Evolutionary conservation across 2,888 invertebrate genomes (phyloP).

Genomic region (Netelia melanura): DNA sequence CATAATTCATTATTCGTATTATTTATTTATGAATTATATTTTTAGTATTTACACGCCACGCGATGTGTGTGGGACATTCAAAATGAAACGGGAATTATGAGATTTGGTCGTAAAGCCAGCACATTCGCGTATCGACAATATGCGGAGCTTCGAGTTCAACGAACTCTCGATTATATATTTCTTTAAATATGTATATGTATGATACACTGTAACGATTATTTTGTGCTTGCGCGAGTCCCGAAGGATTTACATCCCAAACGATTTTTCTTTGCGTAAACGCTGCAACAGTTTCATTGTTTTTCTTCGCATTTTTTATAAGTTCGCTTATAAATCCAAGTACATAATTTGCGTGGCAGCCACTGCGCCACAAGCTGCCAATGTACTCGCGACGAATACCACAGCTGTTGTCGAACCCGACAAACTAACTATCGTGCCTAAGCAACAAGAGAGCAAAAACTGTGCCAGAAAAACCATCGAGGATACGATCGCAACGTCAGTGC

Average conservation of each 20-base stretch:
- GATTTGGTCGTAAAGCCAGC: constrained; percentile 31
- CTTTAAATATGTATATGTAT: constrained; percentile 6
- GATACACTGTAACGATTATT: constrained; percentile 54
- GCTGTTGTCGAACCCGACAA: constrained; percentile 94
- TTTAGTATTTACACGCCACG: constrained; percentile 26
- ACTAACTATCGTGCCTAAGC: constrained; percentile 94
- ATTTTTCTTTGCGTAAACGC: constrained; percentile 19
- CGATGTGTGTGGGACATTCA: neutral
- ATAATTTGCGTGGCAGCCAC: constrained; percentile 94
- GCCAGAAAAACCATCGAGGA: constrained; percentile 98
- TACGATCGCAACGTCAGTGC: constrained; percentile 97
- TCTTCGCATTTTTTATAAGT: constrained; percentile 5
- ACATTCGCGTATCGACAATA: constrained; percentile 17
- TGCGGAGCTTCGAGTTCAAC: neutral
- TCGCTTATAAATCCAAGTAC: constrained; percentile 92
- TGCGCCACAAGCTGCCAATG: constrained; percentile 94
- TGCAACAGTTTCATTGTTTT: constrained; percentile 12
- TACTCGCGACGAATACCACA: constrained; percentile 94
- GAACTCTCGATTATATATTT: constrained; percentile 33
- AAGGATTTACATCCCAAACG: neutral
- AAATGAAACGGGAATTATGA: constrained; percentile 14
- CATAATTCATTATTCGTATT: constrained; percentile 12
- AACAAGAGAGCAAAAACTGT: constrained; percentile 95
- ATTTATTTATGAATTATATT: constrained; percentile 21
- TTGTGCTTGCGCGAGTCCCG: constrained; percentile 59